These are phyloP conservation scores for Uria lomvia DNA, from an alignment of 2,113 vertebrate species.

Conservation along the genomic window DNA sequence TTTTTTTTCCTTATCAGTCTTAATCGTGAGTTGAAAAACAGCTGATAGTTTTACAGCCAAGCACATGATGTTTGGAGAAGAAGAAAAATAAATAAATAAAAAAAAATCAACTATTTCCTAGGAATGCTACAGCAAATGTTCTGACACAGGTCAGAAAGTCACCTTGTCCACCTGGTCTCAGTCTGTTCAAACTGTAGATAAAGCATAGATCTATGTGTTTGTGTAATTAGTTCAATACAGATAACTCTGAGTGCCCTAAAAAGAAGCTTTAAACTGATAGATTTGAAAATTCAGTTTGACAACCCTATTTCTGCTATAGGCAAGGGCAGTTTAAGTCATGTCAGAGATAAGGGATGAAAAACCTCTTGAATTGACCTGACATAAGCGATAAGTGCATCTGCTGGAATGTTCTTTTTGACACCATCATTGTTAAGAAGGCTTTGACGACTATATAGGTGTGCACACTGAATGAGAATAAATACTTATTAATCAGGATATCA, in stretches of 20 bases:
- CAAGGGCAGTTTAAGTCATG: constrained; percentile 67
- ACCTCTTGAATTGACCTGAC: constrained; percentile 15
- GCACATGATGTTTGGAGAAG: background rate
- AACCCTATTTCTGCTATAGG: constrained; percentile 61
- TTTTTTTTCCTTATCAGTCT: background rate
- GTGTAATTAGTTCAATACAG: constrained; percentile 67
- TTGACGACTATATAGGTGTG: background rate
- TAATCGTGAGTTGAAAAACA: background rate
- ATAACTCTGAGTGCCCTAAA: constrained; percentile 62
- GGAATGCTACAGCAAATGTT: constrained; percentile 1
- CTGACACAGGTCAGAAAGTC: background rate
- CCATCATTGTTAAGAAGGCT: background rate
- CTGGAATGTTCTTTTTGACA: constrained; percentile 2
- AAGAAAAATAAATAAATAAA: background rate
- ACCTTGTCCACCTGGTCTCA: background rate
- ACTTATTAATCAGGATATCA: background rate
- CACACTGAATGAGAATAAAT: background rate
- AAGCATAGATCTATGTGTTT: constrained; percentile 40
- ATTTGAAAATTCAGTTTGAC: constrained; percentile 67
- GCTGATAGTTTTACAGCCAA: background rate
- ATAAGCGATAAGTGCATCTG: background rate
- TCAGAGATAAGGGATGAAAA: constrained; percentile 36
- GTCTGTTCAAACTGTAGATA: constrained; percentile 58
- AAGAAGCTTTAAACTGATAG: constrained; percentile 55
- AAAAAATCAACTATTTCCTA: background rate